These are phyloP conservation scores for Scaptomyza polygonia DNA, from an alignment of 2,888 invertebrate species.

Conservation along the genomic window DNA sequence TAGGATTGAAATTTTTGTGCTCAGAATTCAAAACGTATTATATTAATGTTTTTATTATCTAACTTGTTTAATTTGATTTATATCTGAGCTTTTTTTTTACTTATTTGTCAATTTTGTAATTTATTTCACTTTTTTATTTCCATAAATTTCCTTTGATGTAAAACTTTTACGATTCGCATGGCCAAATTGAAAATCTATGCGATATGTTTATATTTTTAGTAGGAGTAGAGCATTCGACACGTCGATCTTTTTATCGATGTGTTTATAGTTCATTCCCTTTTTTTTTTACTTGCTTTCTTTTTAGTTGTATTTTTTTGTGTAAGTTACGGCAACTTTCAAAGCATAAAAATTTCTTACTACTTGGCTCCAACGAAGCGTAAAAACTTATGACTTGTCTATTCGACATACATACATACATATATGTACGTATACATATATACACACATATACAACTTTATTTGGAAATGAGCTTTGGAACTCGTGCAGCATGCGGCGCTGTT, in stretches of 20 bases:
- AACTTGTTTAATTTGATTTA: neutral
- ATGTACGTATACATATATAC: slow-evolving; percentile 13
- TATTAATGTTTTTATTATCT: no score
- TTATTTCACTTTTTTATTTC: neutral
- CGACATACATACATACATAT: slow-evolving; percentile 39
- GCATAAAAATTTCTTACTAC: slow-evolving; percentile 78
- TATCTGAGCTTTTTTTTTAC: neutral
- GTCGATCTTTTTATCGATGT: slow-evolving; percentile 17
- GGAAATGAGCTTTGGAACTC: slow-evolving; percentile 35
- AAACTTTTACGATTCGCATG: slow-evolving; percentile 2
- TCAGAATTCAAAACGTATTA: no score
- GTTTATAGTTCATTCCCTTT: neutral
- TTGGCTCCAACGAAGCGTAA: slow-evolving; percentile 75
- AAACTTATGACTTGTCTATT: slow-evolving; percentile 80
- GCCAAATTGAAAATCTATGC: neutral
- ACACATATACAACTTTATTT: slow-evolving; percentile 9
- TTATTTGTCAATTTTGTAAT: neutral
- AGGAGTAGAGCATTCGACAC: slow-evolving; percentile 11
- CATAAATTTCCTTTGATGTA: neutral
- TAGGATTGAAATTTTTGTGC: neutral
- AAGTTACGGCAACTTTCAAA: slow-evolving; percentile 75
- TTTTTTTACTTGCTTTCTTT: slow-evolving; percentile 19
- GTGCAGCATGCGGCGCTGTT: slow-evolving; percentile 43
- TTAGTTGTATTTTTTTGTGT: slow-evolving; percentile 44
- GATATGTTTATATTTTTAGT: neutral